Base-by-base conservation (phyloP, 1,140 invertebrate species). In the Spodoptera frugiperda region DNA sequence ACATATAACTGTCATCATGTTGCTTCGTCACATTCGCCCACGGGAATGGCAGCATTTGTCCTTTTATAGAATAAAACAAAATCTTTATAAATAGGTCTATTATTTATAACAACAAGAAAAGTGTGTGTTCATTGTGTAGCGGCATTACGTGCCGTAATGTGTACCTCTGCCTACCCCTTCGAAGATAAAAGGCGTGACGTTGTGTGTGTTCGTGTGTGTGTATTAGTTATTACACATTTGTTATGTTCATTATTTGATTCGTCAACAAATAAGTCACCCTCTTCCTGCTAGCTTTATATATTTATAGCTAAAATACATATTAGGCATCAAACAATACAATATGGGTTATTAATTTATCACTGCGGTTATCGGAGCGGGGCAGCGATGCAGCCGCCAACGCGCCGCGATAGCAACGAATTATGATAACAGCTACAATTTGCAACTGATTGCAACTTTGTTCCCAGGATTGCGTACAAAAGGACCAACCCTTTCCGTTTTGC, bases 341-440 rank as follows among this genome's bases (percentile, higher is more conserved):
- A 67, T 67, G 12, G 17, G 63, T 14, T 67, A 63, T n/a, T 67
- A n/a, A 67, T 49, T 67, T 67, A 67, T 67, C 63, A 49, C 19
- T 14, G 11, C 63, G 19, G 51, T 8, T 72, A 72, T 72, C 68
- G 12, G 15, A n/a, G 12, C 68, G 53, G 54, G 17, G 33, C 51
- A 46, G 68, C 67, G 51, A 46, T 46, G 53, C 68, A 44, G 17
- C 51, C 68, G 33, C 30, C 68, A 55, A 72, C 53, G 67, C 67
- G 15, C 19, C 25, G 14, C 30, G 68, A 72, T 72, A 72, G 48
- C 68, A 17, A 15, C 0, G 63, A 67, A 25, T 67, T 67, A 54
- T 57, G 68, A 72, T 55, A 72, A 57, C 68, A 57, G 21, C 33
- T 57, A 25, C 68, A 57, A 57, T 54, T 72, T 57, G 67, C 49